phyloP scores from a whole-genome alignment of 2,888 invertebrate species.

The Callinectes sapidus region DNA sequence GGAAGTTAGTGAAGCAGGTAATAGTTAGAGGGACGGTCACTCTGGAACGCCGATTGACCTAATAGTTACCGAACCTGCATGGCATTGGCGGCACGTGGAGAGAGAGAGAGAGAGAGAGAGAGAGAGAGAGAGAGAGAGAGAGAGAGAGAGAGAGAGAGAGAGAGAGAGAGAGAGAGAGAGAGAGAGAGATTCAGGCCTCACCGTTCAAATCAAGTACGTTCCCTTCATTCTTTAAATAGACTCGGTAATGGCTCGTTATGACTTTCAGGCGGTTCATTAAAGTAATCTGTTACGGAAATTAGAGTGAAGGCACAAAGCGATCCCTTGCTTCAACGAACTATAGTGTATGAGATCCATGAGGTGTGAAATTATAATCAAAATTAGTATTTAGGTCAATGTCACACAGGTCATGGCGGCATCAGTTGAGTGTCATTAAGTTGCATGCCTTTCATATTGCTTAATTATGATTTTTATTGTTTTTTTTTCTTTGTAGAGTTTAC shows the following conservation, averaged over 20 bases:
- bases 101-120: conserved; percentile 3
- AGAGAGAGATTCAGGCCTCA: neutral
- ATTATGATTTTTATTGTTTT: too few relatives aligned
- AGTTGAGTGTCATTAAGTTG: neutral
- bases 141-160: too few relatives aligned
- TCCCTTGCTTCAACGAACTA: neutral
- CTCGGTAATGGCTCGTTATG: neutral
- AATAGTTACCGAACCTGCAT: neutral
- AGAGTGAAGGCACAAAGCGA: neutral
- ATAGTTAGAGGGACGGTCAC: conserved; percentile 4
- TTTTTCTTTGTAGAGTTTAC: neutral
- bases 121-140: too few relatives aligned
- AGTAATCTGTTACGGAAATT: neutral
- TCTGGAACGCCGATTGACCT: neutral
- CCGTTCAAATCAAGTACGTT: neutral
- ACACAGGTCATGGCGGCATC: neutral
- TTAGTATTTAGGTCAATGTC: neutral
- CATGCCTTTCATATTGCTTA: neutral
- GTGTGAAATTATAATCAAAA: neutral
- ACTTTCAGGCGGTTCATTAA: neutral
- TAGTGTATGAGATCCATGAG: neutral
- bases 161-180: neutral
- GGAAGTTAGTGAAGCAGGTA: neutral
- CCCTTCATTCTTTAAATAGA: neutral
- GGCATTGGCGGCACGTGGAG: neutral